Conservation (phyloP, 2,797 vertebrate species). For the Champsocephalus gunnari region DNA sequence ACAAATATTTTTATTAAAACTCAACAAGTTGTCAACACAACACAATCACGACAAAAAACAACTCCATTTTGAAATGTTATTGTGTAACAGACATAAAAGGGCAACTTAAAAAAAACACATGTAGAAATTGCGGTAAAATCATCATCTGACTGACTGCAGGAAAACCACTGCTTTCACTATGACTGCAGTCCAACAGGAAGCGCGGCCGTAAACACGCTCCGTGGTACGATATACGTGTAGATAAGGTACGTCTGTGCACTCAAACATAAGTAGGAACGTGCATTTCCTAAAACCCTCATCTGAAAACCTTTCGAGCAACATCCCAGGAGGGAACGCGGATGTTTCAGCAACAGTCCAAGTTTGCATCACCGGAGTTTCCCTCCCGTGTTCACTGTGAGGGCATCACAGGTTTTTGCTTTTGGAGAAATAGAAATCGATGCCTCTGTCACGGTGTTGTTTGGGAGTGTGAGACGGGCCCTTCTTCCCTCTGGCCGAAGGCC, state of each 20-base stretch:
- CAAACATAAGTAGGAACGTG: no score
- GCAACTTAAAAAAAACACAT: not conserved
- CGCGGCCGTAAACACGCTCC: not conserved
- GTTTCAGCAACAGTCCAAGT: conserved; percentile 2
- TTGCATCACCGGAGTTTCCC: not conserved
- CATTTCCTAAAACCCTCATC: not conserved
- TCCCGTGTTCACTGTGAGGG: not conserved
- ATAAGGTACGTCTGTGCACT: not conserved
- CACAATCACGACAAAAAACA: no score
- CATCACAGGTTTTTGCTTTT: conserved; percentile 79
- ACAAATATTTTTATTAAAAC: no score
- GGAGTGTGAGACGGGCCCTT: conserved; percentile 76
- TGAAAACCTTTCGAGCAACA: no score
- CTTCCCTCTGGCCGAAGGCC: conserved; percentile 69
- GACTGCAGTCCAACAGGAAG: conserved; percentile 28
- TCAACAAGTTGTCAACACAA: no score
- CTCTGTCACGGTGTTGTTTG: conserved; percentile 81
- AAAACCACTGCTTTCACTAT: conserved; percentile 1
- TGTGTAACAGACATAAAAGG: not conserved
- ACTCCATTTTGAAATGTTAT: no score
- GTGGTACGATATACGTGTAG: not conserved
- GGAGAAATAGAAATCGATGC: conserved; percentile 90
- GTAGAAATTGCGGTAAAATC: not conserved
- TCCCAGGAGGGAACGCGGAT: not conserved
- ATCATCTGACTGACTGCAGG: not conserved